Evolutionary conservation across 2,888 invertebrate genomes (phyloP).

Genomic region (Drosophila borborema): DNA sequence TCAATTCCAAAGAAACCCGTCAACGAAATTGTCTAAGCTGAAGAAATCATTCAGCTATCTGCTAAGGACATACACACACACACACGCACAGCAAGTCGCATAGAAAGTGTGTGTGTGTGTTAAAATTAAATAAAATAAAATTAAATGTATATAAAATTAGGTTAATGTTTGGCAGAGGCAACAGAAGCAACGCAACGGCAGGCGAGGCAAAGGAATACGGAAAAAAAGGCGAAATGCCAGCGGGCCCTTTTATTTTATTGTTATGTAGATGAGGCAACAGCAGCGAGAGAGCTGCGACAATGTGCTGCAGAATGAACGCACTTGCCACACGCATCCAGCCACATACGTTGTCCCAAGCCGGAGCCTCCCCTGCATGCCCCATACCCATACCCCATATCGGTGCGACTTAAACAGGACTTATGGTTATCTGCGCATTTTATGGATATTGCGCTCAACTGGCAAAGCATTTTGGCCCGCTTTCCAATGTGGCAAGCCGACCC

Average conservation of each 20-base stretch:
- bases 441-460: slow-evolving; percentile 71
- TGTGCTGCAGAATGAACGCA: too few species aligned
- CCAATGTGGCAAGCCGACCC: slow-evolving; percentile 48
- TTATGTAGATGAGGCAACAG: slow-evolving; percentile 74
- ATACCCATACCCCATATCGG: neutral
- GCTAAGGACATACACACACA: neutral
- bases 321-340: slow-evolving; percentile 43
- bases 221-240: slow-evolving; percentile 20
- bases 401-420: slow-evolving; percentile 80
- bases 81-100: neutral
- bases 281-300: slow-evolving; percentile 43
- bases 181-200: neutral
- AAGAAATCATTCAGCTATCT: slow-evolving; percentile 11
- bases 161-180: slow-evolving; percentile 63
- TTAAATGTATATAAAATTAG: slow-evolving; percentile 81
- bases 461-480: slow-evolving; percentile 58
- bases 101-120: slow-evolving; percentile 49
- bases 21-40: neutral
- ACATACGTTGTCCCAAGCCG: slow-evolving; percentile 47
- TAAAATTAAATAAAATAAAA: slow-evolving; percentile 81
- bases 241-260: slow-evolving; percentile 73
- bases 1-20: neutral
- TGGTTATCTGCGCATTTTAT: slow-evolving; percentile 82
- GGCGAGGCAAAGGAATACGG: neutral
- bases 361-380: neutral